These are phyloP conservation scores for Sula dactylatra DNA, from an alignment of 2,113 vertebrate genomes.

Conservation along the genomic window DNA sequence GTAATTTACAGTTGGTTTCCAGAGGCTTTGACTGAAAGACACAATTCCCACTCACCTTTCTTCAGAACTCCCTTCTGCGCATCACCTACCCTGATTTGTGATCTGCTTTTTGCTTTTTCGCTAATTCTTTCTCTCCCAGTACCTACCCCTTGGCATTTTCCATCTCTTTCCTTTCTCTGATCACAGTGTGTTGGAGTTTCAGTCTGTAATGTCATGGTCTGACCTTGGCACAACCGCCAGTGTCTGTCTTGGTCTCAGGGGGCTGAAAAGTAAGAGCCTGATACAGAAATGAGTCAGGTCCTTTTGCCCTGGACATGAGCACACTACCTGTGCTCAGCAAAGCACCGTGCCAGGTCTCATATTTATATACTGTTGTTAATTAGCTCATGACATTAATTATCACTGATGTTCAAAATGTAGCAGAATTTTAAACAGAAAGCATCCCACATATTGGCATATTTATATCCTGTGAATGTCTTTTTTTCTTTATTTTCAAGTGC, in stretches of 20 bases:
- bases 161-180: neutral
- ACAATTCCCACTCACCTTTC: neutral
- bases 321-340: neutral
- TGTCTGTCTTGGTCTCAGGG: neutral
- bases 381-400: neutral
- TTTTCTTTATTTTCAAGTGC: neutral
- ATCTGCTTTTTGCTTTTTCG: neutral
- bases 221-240: neutral
- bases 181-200: neutral
- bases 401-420: neutral
- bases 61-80: neutral
- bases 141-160: neutral
- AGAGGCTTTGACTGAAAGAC: neutral
- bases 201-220: fast-evolving
- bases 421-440: neutral
- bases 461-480: neutral
- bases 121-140: neutral
- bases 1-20: neutral
- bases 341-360: neutral
- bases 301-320: neutral
- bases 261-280: neutral
- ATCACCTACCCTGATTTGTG: neutral
- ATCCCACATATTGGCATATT: neutral
- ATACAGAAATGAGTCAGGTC: neutral
- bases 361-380: neutral